Evolutionary conservation across 2,113 vertebrate genomes (phyloP), one percentile per base, ranked within the genome.

Genomic region (Balaenoptera acutorostrata): DNA sequence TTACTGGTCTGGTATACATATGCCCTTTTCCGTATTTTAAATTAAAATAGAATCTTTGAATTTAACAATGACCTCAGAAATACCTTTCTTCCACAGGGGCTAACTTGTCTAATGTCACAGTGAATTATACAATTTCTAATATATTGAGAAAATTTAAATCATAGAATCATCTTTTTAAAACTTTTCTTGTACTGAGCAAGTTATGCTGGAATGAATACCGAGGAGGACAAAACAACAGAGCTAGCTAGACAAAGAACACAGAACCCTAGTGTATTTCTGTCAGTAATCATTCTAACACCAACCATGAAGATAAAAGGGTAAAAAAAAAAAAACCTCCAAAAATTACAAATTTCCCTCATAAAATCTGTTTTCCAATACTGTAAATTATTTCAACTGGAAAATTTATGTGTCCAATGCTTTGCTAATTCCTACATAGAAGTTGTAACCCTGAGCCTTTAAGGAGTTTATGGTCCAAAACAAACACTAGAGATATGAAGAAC

Each of bases 11-110:
- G 5, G 12, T 46, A 88, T 88, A 75, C 11, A 33, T 27, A 63
- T 81, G 23, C 2, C 31, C 31, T 52, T 82, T 96, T 31, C 49
- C 85, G 6, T 75, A 46, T 14, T 61, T 86, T 80, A 95, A 84
- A 74, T 23, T 75, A 3, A 88, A 84, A 49, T 1, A 52, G 72
- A 85, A 69, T 69, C 33, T 84, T 10, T 44, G 9, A 87, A 88
- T 91, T 93, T 96, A 91, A 94, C n/a, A 97, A 92, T 89, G 72
- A 94, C 11, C 20, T 57, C 68, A n/a, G 25, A 31, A 88, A 78
- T 55, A 87, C 10, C 31, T 89, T 94, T 74, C 33, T 96, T 88
- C 55, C 44, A 72, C 13, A 88, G 31, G 46, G 20, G 39, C 13
- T 88, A 71, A 71, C 21, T 95, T 97, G 20, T 46, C 68, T 83